Conservation (phyloP, 2,888 invertebrate species). For the Exocentrus adspersus region DNA sequence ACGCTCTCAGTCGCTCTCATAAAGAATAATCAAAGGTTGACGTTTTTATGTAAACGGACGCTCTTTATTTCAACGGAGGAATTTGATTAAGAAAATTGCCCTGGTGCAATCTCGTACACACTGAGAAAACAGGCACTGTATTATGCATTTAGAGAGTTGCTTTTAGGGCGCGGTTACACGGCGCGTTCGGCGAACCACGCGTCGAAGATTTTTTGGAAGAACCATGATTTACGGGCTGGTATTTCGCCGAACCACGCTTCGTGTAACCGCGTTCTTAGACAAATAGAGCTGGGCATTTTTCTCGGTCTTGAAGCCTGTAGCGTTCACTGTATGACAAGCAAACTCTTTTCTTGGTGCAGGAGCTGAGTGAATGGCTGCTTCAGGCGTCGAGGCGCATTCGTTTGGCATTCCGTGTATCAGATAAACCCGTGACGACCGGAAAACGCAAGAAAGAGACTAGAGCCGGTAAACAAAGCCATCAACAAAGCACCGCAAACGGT, state of each 20-base stretch:
- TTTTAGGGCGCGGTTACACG: too few species aligned
- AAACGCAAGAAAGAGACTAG: not conserved
- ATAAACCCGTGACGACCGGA: not conserved
- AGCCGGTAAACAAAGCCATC: not conserved
- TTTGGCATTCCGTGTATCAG: not conserved
- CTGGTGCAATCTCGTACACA: not conserved
- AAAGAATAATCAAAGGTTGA: slow-evolving; percentile 8
- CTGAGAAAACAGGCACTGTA: too few species aligned
- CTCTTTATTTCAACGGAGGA: not conserved
- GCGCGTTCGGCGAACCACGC: too few species aligned
- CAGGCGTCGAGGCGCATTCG: not conserved
- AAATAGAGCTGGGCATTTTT: too few species aligned
- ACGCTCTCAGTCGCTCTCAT: not conserved
- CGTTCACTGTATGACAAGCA: too few species aligned
- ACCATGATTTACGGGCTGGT: too few species aligned
- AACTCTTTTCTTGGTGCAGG: too few species aligned
- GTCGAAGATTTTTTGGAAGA: too few species aligned
- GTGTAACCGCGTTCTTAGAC: too few species aligned
- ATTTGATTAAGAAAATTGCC: slow-evolving; percentile 24
- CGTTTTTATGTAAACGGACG: not conserved
- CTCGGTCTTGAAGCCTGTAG: too few species aligned
- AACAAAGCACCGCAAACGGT: not conserved
- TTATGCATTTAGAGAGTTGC: too few species aligned
- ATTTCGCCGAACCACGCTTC: too few species aligned
- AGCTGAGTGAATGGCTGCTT: not conserved